Conservation (phyloP, 2,888 invertebrate genomes). For the Pterostichus niger region DNA sequence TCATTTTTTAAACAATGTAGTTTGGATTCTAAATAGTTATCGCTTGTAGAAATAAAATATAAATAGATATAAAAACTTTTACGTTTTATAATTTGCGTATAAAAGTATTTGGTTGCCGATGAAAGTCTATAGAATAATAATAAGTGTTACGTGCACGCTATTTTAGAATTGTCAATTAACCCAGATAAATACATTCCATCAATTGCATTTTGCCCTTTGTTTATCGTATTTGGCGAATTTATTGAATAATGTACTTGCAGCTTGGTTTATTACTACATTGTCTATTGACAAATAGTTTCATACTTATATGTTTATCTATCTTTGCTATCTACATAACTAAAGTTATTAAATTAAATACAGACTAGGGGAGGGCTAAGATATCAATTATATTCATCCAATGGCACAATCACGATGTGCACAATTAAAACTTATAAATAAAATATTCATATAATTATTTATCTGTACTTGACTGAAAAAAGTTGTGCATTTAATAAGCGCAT, state of each 20-base stretch:
- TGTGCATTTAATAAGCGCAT: too few species aligned
- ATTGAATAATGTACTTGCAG: conserved; percentile 16
- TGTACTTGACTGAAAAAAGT: too few species aligned
- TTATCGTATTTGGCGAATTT: background rate
- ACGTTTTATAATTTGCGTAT: conserved; percentile 33
- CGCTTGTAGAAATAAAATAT: background rate
- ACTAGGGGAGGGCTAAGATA: too few species aligned
- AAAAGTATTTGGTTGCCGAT: conserved; percentile 1
- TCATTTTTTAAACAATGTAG: background rate
- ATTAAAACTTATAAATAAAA: too few species aligned
- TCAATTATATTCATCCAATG: too few species aligned
- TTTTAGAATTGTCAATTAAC: conserved; percentile 28
- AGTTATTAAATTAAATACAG: too few species aligned
- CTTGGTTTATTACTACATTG: conserved; percentile 12
- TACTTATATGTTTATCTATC: background rate
- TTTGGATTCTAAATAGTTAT: too few species aligned
- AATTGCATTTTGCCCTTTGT: conserved; percentile 24
- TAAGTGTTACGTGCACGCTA: conserved; percentile 34
- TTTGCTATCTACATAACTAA: too few species aligned
- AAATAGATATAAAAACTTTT: conserved; percentile 6
- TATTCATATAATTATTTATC: too few species aligned
- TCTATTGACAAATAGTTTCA: conserved; percentile 30
- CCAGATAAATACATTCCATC: conserved; percentile 17
- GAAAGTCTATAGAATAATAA: conserved; percentile 38
- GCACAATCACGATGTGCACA: too few species aligned